Evolutionary conservation across 2,888 invertebrate species (phyloP), one percentile per base, ranked within the genome.

Genomic region (Blera fallax): DNA sequence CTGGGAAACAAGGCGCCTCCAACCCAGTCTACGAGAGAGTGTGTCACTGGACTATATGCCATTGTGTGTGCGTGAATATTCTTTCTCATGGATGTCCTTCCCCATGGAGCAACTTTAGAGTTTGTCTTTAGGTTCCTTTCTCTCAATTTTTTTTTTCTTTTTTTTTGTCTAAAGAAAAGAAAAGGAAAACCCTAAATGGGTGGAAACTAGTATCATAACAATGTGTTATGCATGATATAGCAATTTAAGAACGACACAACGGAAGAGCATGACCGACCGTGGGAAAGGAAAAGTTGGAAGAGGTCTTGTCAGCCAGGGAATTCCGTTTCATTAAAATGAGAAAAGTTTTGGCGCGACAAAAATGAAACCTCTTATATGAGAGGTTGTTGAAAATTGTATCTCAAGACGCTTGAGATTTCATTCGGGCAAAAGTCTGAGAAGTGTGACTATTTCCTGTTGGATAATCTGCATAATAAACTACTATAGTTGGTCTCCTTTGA

Each of bases 301-400:
- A 52, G 62, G 48, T 29, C 45, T 10, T 34, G 18, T 32, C 73
- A 58, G 54, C 65, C 64, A 18, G 56, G 69, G 69, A 58, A 62
- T 70, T 74, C 40, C 48, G 56, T 74, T 84, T 84, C 54, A 70
- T 80, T 74, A 64, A 84, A 79, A 73, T 79, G 83, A 60, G 79
- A 80, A 84, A 79, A 80, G 62, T 76, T 80, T 80, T 74, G 74
- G 56, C 62, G 64, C 40, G 74, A 80, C 69, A 80, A 84, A 80
- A 79, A 18, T 60, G 37, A 43, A 69, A 48, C 24, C n/a, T 54
- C 65, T 37, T 58, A 52, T 37, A 70, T 58, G 64, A 81, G 69
- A 60, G 56, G 10, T 56, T 69, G 10, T 56, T 69, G 56, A 21
- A 43, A 78, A 43, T 78, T 65, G 64, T 58, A 60, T 58, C 65